These are phyloP conservation scores for Phenganax subtilis DNA, from an alignment of 92 coral and sea anemone genomes.

Conservation along the genomic window DNA sequence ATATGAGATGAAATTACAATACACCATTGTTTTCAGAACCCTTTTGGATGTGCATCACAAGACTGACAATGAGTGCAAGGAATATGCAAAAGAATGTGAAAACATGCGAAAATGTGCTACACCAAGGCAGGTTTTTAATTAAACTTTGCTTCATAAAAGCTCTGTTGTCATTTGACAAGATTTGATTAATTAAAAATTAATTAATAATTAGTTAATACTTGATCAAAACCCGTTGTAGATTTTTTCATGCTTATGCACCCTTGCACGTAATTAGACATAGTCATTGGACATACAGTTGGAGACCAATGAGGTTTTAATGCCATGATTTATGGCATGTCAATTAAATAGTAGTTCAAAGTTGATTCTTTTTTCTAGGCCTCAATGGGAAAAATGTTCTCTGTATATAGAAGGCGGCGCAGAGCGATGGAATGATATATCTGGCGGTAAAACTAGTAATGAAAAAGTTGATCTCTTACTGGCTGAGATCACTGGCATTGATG, in stretches of 20 bases:
- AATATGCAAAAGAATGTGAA: slow-evolving; percentile 76
- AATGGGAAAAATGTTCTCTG: slow-evolving; percentile 91
- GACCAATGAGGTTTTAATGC: neutral
- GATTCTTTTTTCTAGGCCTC: slow-evolving; percentile 55
- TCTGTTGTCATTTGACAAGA: neutral
- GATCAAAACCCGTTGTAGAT: too few species aligned
- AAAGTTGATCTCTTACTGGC: slow-evolving; percentile 89
- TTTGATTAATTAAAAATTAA: too few species aligned
- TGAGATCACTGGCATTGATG: slow-evolving; percentile 94
- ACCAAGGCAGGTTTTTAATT: slow-evolving; percentile 62
- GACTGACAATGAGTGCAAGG: slow-evolving; percentile 88
- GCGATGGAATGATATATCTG: slow-evolving; percentile 86
- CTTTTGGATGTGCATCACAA: slow-evolving; percentile 87
- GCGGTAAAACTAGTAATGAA: slow-evolving; percentile 81
- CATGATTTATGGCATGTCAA: neutral
- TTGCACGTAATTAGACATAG: too few species aligned
- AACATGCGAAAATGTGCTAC: slow-evolving; percentile 98
- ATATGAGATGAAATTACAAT: too few species aligned
- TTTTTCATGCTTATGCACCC: too few species aligned
- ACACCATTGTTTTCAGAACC: slow-evolving; percentile 53
- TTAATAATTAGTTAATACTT: too few species aligned
- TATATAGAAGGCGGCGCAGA: slow-evolving; percentile 89
- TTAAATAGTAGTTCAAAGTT: too few species aligned
- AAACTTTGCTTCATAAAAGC: neutral
- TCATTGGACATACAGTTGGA: neutral